Evolutionary conservation across 2,888 invertebrate genomes (phyloP).

Genomic region (Boloria selene): DNA sequence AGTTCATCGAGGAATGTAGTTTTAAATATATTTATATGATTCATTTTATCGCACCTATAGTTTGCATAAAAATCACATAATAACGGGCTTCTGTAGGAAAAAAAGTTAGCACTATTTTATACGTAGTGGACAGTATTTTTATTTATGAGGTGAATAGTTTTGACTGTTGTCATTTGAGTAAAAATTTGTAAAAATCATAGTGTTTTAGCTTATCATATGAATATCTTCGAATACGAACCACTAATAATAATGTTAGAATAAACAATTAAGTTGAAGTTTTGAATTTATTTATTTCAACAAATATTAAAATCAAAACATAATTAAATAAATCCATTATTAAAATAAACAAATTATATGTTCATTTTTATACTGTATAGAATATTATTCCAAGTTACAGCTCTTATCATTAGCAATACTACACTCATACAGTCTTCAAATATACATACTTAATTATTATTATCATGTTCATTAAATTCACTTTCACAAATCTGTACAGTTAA

Average conservation of each 20-base stretch:
- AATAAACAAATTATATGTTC: too few species aligned
- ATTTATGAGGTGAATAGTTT: constrained; percentile 19
- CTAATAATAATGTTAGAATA: not conserved
- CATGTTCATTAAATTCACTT: too few species aligned
- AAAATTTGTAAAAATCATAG: constrained; percentile 12
- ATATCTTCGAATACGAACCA: not conserved
- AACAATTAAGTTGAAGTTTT: not conserved
- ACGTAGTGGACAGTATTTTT: constrained; percentile 31
- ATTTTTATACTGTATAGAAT: too few species aligned
- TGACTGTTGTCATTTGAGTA: constrained; percentile 2
- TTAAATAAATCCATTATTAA: too few species aligned
- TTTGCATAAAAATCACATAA: constrained; percentile 37
- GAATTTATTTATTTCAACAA: too few species aligned
- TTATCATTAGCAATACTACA: not conserved
- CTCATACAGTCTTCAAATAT: not conserved
- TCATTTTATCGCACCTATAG: constrained; percentile 26
- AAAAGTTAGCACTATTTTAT: constrained; percentile 10
- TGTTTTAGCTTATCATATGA: constrained; percentile 7
- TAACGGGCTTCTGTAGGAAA: constrained; percentile 36
- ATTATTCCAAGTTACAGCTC: too few species aligned
- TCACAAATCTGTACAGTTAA: too few species aligned
- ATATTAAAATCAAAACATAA: too few species aligned
- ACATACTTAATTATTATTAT: not conserved
- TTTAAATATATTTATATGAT: constrained; percentile 25
- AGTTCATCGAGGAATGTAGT: constrained; percentile 15